A percentile compares a stretch with the other conserved stretches of the same genome.
phyloP scores from a whole-genome alignment of 2,113 vertebrate species.

The Semnornis frantzii region DNA sequence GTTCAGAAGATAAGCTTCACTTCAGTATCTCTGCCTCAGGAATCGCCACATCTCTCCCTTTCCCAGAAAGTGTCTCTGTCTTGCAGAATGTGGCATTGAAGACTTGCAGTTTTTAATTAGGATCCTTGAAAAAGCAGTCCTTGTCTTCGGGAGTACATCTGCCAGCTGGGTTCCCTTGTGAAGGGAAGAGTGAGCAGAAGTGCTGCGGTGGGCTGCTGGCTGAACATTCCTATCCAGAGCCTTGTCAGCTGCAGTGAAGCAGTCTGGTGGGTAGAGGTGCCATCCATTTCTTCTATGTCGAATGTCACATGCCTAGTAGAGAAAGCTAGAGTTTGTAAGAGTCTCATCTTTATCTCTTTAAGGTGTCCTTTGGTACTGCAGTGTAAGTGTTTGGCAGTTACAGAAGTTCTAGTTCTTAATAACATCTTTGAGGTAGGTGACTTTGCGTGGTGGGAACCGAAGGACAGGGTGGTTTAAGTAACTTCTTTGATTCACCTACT shows the following conservation, averaged over 20 bases:
- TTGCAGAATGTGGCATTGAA: neutral
- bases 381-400: neutral
- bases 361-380: neutral
- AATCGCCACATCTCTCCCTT: neutral
- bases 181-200: neutral
- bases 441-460: neutral
- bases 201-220: neutral
- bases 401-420: fast-evolving
- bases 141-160: neutral
- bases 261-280: neutral
- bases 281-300: neutral
- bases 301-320: neutral
- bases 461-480: neutral
- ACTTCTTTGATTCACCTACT: neutral
- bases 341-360: neutral
- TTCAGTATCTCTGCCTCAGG: neutral
- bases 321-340: neutral
- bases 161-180: neutral
- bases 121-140: neutral
- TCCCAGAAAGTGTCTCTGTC: neutral
- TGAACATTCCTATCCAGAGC: neutral
- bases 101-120: neutral
- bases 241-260: neutral
- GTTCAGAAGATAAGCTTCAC: neutral
- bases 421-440: neutral